Evolutionary conservation across 2,113 vertebrate species (phyloP).

Genomic region (Hymenochirus boettgeri): DNA sequence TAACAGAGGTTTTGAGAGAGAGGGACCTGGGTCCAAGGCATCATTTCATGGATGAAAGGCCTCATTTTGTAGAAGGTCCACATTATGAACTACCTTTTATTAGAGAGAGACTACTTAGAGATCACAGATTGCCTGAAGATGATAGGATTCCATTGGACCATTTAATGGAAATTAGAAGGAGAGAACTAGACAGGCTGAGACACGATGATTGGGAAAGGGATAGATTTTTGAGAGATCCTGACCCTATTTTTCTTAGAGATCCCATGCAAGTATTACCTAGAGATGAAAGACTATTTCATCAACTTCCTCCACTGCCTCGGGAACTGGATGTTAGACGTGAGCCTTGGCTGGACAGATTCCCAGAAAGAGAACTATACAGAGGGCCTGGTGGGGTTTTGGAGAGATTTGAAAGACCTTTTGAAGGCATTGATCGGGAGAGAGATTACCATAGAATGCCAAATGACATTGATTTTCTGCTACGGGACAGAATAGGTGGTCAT

Average conservation of each 20-base stretch:
- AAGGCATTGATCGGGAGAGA: conserved; percentile 68
- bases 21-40: not conserved
- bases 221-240: conserved; percentile 75
- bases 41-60: conserved; percentile 41
- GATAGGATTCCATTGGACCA: conserved; percentile 67
- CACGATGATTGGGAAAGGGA: conserved; percentile 68
- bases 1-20: not conserved
- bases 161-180: conserved; percentile 57
- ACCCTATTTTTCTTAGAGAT: conserved; percentile 73
- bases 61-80: conserved; percentile 49
- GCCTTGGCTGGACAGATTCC: conserved; percentile 67
- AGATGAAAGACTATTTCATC: conserved; percentile 68
- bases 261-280: conserved; percentile 68
- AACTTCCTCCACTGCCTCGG: conserved; percentile 67
- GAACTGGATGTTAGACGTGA: conserved; percentile 64
- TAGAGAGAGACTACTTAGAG: conserved; percentile 55
- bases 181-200: conserved; percentile 62
- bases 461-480: conserved; percentile 73
- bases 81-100: conserved; percentile 61
- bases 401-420: conserved; percentile 66
- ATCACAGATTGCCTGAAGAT: conserved; percentile 67
- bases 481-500: conserved; percentile 69
- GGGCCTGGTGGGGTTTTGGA: conserved; percentile 68
- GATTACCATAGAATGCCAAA: conserved; percentile 69
- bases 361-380: conserved; percentile 52